Conservation (phyloP, 2,888 invertebrate species). For the Tipula lateralis region DNA sequence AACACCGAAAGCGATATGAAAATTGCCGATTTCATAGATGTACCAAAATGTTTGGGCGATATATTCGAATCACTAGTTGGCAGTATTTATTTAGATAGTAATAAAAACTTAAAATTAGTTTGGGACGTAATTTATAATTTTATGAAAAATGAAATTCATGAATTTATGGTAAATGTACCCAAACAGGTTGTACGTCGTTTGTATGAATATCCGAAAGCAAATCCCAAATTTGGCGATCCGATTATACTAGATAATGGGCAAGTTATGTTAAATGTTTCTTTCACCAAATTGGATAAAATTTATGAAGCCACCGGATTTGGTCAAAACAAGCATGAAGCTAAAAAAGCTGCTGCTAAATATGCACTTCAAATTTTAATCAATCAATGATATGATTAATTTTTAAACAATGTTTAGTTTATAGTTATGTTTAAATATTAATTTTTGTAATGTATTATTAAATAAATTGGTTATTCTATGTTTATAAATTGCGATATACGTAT, state of each 20-base stretch:
- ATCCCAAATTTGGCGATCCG: constrained; percentile 57
- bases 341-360: constrained; percentile 72
- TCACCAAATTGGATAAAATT: constrained; percentile 56
- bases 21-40: constrained; percentile 72
- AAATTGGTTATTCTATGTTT: too few relatives aligned
- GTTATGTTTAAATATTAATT: background rate
- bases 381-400: background rate
- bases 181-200: constrained; percentile 85
- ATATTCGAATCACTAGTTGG: constrained; percentile 88
- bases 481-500: too few relatives aligned
- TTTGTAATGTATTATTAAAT: background rate
- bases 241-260: constrained; percentile 41
- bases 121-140: constrained; percentile 79
- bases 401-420: background rate
- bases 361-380: constrained; percentile 51
- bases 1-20: constrained; percentile 42
- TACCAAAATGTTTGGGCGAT: constrained; percentile 85
- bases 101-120: constrained; percentile 63
- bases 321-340: constrained; percentile 63
- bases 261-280: constrained; percentile 59
- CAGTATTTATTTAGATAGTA: constrained; percentile 83
- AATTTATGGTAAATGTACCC: constrained; percentile 77
- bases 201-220: constrained; percentile 73
- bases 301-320: constrained; percentile 67
- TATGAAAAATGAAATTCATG: constrained; percentile 79